Conservation (phyloP, 2,797 vertebrate species). For the Clamator glandarius region DNA sequence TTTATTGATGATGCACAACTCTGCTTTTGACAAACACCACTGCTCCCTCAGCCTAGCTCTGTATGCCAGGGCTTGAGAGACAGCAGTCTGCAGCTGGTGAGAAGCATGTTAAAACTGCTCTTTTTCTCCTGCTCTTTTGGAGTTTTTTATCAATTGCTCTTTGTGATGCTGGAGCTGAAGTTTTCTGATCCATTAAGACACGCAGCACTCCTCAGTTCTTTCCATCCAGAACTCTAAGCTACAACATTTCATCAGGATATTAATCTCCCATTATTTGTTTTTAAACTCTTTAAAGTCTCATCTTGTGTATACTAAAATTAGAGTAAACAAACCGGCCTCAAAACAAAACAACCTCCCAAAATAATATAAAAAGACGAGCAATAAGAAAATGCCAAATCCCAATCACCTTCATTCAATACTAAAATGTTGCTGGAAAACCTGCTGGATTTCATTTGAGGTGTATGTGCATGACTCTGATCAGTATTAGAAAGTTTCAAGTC, state of each 20-base stretch:
- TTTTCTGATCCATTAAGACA: neutral
- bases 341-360: neutral
- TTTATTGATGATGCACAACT: neutral
- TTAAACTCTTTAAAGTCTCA: neutral
- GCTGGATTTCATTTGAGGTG: neutral
- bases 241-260: neutral
- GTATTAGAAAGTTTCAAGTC: neutral
- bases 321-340: neutral
- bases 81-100: neutral
- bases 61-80: neutral
- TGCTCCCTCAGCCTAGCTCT: neutral
- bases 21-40: neutral
- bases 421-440: neutral
- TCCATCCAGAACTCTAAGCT: neutral
- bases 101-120: neutral
- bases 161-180: neutral
- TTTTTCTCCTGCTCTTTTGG: neutral
- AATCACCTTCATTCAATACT: neutral
- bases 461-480: neutral
- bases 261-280: neutral
- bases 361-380: neutral
- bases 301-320: neutral
- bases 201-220: neutral
- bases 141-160: neutral
- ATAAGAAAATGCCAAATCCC: neutral